Conservation (phyloP, 2,888 invertebrate species). For the Erebia palarica region DNA sequence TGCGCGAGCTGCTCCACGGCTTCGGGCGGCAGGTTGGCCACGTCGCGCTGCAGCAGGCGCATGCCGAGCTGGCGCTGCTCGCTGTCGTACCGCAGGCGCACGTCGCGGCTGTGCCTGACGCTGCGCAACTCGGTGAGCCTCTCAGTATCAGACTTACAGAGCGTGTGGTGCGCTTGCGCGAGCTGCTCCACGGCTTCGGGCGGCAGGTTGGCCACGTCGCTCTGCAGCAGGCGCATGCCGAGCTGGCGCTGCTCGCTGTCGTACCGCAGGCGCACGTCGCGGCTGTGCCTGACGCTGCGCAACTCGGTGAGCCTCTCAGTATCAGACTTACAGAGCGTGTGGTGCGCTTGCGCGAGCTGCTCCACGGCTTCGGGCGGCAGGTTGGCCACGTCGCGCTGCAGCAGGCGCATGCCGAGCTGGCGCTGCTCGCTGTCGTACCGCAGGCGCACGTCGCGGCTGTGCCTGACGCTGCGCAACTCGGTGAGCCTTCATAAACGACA, state of each 20-base stretch:
- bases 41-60: too few species aligned
- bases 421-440: conserved; percentile 89
- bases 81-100: too few species aligned
- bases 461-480: conserved; percentile 88
- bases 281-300: too few species aligned
- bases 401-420: conserved; percentile 88
- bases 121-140: not conserved
- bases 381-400: conserved; percentile 88
- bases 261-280: too few species aligned
- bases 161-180: conserved; percentile 89
- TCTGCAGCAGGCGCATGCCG: too few species aligned
- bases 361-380: conserved; percentile 88
- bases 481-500: conserved; percentile 78
- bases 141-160: conserved; percentile 82
- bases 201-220: too few species aligned
- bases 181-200: too few species aligned
- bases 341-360: conserved; percentile 87
- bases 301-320: not conserved
- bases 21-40: too few species aligned
- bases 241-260: too few species aligned
- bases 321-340: conserved; percentile 86
- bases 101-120: too few species aligned
- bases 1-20: too few species aligned
- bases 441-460: conserved; percentile 88
- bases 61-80: too few species aligned